Base-by-base conservation (phyloP, 2,888 invertebrate species). In the Trachelus tabidus region DNA sequence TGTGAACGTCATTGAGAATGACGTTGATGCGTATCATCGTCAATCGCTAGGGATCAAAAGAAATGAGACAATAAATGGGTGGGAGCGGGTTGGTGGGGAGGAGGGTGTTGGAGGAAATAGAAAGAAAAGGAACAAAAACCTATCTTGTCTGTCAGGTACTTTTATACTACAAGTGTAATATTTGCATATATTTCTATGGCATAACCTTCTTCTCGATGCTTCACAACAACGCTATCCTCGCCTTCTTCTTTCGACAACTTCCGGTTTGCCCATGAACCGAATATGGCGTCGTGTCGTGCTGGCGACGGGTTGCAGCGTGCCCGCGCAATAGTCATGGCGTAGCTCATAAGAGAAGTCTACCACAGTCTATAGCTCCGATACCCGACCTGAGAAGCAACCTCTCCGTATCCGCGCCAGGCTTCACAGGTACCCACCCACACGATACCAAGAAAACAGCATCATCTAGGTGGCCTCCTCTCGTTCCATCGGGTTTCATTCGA, bases 281-380 rank as follows among this genome's bases (percentile, higher is more conserved):
- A 82, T 79, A 82, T 88, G 88, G 89, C 90, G 87, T 90, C 88
- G 85, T 86, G 86, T 83, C 87, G 89, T 89, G 90, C 56, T 92
- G 88, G 85, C 86, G 86, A 83, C 87, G 89, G 90, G 90, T 92
- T 92, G 92, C 93, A 92, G 93, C 93, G 92, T 93, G 93, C 92
- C 94, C 94, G 92, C 94, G 95, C 93, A 97, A 97, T 95, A 95
- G 94, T 93, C 96, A 96, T 93, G 97, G 97, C 93, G 97, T 97
- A 93, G 95, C 95, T 91, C 96, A 96, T 94, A 95, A 94, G 93
- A 95, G 95, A 90, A 94, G 96, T 92, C 95, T 97, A 93, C 96
- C 97, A 92, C 95, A 96, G 93, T 95, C 96, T 92, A 95, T 96
- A 92, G 94, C 94, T 92, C 95, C 96, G 92, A 97, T 97, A 92